Base-by-base conservation (phyloP, 2,797 vertebrate genomes). In the Micrastur ruficollis region DNA sequence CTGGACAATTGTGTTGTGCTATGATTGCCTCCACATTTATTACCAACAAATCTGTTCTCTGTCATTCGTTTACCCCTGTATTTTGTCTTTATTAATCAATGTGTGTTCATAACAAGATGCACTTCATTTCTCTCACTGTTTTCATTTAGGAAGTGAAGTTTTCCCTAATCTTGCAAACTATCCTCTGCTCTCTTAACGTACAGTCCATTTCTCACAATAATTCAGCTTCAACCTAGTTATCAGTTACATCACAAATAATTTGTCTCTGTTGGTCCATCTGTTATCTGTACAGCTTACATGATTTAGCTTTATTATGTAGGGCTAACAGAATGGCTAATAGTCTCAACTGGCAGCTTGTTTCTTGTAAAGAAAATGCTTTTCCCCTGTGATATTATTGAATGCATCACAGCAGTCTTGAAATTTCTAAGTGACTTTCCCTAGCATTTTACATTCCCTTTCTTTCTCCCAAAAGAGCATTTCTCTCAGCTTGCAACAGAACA, bases 221-320 rank as follows among this genome's bases (percentile, higher is more conserved):
- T 89, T 94, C 75, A 82, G 44, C 76, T 89, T 85, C 2, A 3
- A 86, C 32, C 61, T 78, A 26, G 67, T 89, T 94, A 93, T 91
- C 61, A 49, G 68, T 86, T 93, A 62, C 76, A 92, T 95, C 93
- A 95, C 80, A 96, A 93, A 93, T 94, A 85, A 94, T 95, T 95
- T 95, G 63, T 90, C 90, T 94, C 71, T 87, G 38, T 80, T 95
- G 75, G 63, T 87, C 61, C 61, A 75, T 91, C 68, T 94, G 83
- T 82, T 95, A 85, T 74, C 81, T 82, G 36, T 31, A 67, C 46
- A 72, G 78, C 19, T 95, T 95, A 80, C 42, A 36, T 29, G 40
- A 95, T 96, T 96, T 95, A 88, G 42, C 31, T 96, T 81, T 91
- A 92, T 95, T 93, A 87, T 32, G 31, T 38, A 72, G 49, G 56